Evolutionary conservation across 2,888 invertebrate species (phyloP), one percentile per base, ranked within the genome.

Genomic region (Coelopa pilipes): DNA sequence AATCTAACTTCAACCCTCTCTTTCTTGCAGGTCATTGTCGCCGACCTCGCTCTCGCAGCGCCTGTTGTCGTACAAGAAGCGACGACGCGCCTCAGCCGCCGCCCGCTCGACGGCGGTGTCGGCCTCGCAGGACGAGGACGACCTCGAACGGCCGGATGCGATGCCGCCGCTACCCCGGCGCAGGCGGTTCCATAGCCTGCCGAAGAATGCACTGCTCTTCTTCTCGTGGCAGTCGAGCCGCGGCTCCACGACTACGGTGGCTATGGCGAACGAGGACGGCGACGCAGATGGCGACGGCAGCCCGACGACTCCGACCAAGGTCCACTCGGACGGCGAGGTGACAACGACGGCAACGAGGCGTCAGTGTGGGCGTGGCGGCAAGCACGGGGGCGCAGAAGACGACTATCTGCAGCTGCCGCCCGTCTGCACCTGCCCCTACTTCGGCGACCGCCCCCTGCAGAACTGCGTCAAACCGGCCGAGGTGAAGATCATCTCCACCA

Each of bases 391-490:
- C n/a, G 72, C 66, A 24, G 76, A 76, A 21, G 63, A 77, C 10
- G 87, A 84, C 59, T 85, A 87, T 46, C 84, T 91, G 34, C 89
- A 91, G 11, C 83, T 94, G 55, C 93, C 94, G 4, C 93, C 93
- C 0, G 93, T 94, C 0, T 94, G 94, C 84, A 93, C 94, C 0
- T 94, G 94, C 81, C 94, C 94, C 0, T 94, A 94, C 81, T 94
- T 95, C 81, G 94, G 94, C 0, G 91, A 92, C 76, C 91, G 91
- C 1, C 90, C 91, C 21, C 85, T 90, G 80, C 80, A 88, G 86
- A 77, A 86, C 82, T 70, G 85, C 82, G 85, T 87, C 1, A 88
- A 88, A 60, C 87, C 88, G 0, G 85, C 88, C 3, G 90, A 90
- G 78, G 89, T 91, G 3, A 89, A 89, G 81, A 89, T 90, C n/a